These are phyloP conservation scores for Lepidostoma basale DNA, from an alignment of 1,140 invertebrate species.

Conservation along the genomic window DNA sequence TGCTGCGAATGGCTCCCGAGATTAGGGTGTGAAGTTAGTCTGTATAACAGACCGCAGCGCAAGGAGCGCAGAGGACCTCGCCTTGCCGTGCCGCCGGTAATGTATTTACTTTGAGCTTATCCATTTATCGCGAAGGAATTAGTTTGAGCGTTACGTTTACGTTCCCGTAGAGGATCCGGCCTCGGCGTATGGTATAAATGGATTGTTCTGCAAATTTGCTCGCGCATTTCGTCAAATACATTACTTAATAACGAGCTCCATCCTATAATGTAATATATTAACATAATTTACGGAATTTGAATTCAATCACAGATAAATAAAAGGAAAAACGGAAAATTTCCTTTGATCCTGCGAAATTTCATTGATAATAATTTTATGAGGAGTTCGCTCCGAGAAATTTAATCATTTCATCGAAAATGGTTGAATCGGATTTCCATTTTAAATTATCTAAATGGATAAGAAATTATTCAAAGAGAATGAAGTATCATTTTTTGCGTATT, in stretches of 20 bases:
- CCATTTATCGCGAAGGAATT: conserved; percentile 3
- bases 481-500: conserved; percentile 9
- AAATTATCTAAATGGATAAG: neutral
- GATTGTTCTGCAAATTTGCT: conserved; percentile 17
- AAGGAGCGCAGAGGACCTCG: neutral
- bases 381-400: neutral
- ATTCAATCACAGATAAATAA: neutral
- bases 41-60: conserved; percentile 11
- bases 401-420: neutral
- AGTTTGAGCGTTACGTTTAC: conserved; percentile 3
- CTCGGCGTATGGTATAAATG: conserved; percentile 11
- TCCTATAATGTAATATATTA: neutral
- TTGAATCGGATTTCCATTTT: conserved; percentile 3
- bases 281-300: neutral
- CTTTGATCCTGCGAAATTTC: neutral
- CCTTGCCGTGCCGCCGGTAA: conserved; percentile 11
- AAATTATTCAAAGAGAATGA: neutral
- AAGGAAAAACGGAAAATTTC: neutral
- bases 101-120: conserved; percentile 27
- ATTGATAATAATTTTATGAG: conserved; percentile 1
- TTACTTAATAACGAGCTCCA: conserved; percentile 18
- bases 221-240: conserved; percentile 4
- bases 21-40: conserved; percentile 13
- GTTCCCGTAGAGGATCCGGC: too few relatives aligned
- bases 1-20: conserved; percentile 19